Base-by-base conservation (phyloP, 2,797 vertebrate species). In the Centropyge bicolor region DNA sequence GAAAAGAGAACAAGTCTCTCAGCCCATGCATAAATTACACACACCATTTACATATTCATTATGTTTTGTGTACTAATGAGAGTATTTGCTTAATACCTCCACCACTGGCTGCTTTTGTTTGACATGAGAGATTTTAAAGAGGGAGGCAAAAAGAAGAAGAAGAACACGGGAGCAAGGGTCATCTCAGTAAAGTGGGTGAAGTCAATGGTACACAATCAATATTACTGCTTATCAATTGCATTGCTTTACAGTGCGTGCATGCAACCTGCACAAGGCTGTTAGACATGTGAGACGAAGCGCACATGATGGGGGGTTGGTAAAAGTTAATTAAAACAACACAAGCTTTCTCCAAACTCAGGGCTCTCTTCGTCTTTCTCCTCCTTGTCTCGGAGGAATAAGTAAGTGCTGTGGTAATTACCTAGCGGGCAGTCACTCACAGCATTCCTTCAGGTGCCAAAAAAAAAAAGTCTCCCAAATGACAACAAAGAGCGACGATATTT, bases 31-130 rank as follows among this genome's bases (percentile, higher is more conserved):
- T 95, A 95, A 94, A 95, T 94, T 94, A 92, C 93, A 94, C 91
- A 90, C 91, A 57, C 73, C 87, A 94, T 95, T 95, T 95, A 92
- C 95, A 96, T 95, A 95, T 94, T 93, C 93, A 94, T 95, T 92
- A 93, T 94, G 91, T 93, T 94, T 93, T 92, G 93, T 94, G 92
- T 95, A 93, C 94, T 94, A 95, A 96, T 95, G 92, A 92, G 83
- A 92, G 90, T 88, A 92, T 96, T 95, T 95, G 91, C 93, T 94
- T 95, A 91, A 93, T 93, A 86, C 90, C 89, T 91, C 93, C 86
- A 81, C 73, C 81, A 92, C 88, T 89, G 87, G 86, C 86, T 86
- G 90, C 92, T 92, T 94, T 93, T 94, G 92, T 94, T 85, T 88
- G 90, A 88, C 83, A 83, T 91, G 91, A 94, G 94, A 94, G 94